phyloP scores from a whole-genome alignment of 2,888 invertebrate genomes.

The Portevinia maculata region DNA sequence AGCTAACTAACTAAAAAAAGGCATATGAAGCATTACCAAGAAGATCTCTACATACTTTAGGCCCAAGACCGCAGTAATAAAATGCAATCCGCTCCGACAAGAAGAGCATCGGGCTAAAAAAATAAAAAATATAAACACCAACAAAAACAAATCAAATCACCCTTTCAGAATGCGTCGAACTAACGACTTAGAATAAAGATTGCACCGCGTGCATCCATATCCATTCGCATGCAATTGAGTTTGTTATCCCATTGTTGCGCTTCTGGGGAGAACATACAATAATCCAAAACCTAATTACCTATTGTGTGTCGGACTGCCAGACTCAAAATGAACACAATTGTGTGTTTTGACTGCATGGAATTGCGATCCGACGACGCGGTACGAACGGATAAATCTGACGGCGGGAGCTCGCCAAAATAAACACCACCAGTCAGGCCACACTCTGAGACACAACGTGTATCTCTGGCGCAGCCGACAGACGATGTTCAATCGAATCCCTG shows the following conservation, averaged over 20 bases:
- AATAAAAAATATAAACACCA: too few relatives aligned
- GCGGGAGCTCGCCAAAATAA: conserved; percentile 59
- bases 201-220: conserved; percentile 23
- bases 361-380: conserved; percentile 45
- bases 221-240: conserved; percentile 51
- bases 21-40: conserved; percentile 36
- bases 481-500: conserved; percentile 50
- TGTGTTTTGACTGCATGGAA: conserved; percentile 41
- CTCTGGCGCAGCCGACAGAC: conserved; percentile 27
- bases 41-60: conserved; percentile 52
- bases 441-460: conserved; percentile 15
- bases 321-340: conserved; percentile 56
- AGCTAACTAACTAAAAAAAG: conserved; percentile 19
- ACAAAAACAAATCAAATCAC: conserved; percentile 14
- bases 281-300: conserved; percentile 66
- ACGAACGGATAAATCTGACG: conserved; percentile 60
- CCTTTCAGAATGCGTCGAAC: conserved; percentile 6
- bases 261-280: conserved; percentile 37
- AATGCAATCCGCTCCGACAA: conserved; percentile 67
- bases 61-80: conserved; percentile 66
- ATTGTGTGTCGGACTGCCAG: conserved; percentile 51
- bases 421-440: conserved; percentile 44
- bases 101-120: conserved; percentile 40
- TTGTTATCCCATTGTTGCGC: conserved; percentile 48
- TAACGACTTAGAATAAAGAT: conserved; percentile 35